Percentiles rank a stretch among this genome's conserved stretches.
phyloP scores from a whole-genome alignment of 1,140 invertebrate genomes.

The Micrasema minimum region DNA sequence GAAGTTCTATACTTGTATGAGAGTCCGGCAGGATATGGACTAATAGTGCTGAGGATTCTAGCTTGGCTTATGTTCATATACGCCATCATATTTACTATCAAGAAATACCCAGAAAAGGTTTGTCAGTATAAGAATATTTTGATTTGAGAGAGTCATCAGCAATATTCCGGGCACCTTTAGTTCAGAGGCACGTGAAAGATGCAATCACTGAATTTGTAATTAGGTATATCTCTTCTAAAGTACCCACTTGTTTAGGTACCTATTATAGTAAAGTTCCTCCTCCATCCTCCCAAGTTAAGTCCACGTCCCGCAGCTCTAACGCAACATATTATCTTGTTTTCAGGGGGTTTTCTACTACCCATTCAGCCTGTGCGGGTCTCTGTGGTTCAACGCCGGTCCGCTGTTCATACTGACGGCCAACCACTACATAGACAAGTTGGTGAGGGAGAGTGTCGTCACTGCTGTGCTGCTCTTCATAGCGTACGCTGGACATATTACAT shows the following conservation, averaged over 20 bases:
- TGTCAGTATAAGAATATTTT: too few relatives aligned
- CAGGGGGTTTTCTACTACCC: slow-evolving; percentile 76
- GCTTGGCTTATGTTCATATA: slow-evolving; percentile 89
- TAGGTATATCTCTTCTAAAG: too few relatives aligned
- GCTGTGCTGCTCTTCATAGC: slow-evolving; percentile 81
- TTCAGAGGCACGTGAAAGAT: too few relatives aligned
- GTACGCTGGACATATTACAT: slow-evolving; percentile 82
- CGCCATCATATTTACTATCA: slow-evolving; percentile 83
- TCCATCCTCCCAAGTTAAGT: too few relatives aligned
- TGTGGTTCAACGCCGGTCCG: slow-evolving; percentile 86
- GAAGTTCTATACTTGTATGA: slow-evolving; percentile 91
- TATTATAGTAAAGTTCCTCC: too few relatives aligned
- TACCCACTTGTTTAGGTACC: too few relatives aligned
- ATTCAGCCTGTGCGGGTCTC: slow-evolving; percentile 81
- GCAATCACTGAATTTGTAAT: too few relatives aligned
- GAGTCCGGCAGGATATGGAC: slow-evolving; percentile 85
- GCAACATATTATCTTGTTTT: too few relatives aligned
- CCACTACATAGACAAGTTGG: slow-evolving; percentile 86
- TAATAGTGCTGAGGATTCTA: slow-evolving; percentile 79
- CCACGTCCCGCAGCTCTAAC: too few relatives aligned
- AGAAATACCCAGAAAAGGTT: slow-evolving; percentile 84
- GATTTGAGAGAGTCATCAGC: too few relatives aligned
- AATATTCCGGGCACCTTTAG: too few relatives aligned
- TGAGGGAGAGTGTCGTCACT: slow-evolving; percentile 88
- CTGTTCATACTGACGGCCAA: slow-evolving; percentile 85